Evolutionary conservation across 2,888 invertebrate species (phyloP).

Genomic region (Salticus scenicus): DNA sequence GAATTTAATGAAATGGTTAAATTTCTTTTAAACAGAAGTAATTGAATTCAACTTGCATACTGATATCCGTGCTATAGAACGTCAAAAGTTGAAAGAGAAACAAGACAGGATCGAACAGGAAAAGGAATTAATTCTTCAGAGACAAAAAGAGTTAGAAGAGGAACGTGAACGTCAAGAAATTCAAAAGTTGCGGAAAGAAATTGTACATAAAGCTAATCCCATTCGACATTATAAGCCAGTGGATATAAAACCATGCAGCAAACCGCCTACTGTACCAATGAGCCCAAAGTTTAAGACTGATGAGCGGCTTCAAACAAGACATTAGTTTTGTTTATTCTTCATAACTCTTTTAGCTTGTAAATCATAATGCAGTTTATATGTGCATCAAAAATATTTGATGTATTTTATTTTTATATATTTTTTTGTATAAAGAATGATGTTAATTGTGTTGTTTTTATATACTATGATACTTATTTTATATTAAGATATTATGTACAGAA

Average conservation of each 20-base stretch:
- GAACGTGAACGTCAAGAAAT: slow-evolving; percentile 38
- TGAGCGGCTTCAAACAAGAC: slow-evolving; percentile 23
- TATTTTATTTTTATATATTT: no score
- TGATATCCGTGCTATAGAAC: slow-evolving; percentile 80
- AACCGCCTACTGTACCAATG: slow-evolving; percentile 73
- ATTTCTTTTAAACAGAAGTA: no score
- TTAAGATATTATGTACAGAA: no score
- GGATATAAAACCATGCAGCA: slow-evolving; percentile 78
- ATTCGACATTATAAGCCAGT: slow-evolving; percentile 79
- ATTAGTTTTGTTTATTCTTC: not conserved
- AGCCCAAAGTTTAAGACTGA: slow-evolving; percentile 52
- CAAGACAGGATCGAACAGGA: slow-evolving; percentile 78
- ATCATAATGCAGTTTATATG: no score
- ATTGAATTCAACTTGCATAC: slow-evolving; percentile 81
- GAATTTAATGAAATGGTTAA: no score
- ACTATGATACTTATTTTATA: no score
- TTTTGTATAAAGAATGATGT: no score
- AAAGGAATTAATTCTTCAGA: slow-evolving; percentile 77
- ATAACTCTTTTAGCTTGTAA: no score
- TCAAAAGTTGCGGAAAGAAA: slow-evolving; percentile 78
- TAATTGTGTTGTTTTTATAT: no score
- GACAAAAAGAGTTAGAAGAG: slow-evolving; percentile 28
- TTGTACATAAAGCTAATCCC: slow-evolving; percentile 81
- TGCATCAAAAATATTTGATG: no score
- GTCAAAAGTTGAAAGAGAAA: slow-evolving; percentile 80